Evolutionary conservation across 2,797 vertebrate species (phyloP).

Genomic region (Leptoclinus maculatus): DNA sequence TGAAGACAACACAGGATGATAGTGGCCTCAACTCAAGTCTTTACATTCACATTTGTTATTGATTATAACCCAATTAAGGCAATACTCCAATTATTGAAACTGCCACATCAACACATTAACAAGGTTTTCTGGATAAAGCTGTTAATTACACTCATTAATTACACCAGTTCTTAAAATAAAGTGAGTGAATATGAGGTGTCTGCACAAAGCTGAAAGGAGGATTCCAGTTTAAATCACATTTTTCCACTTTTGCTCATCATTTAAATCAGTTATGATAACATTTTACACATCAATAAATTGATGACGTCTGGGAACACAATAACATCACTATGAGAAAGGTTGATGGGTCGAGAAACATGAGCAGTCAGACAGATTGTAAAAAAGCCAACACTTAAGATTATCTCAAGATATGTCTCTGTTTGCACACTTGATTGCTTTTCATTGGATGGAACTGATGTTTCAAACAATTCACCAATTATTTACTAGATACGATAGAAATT

Average conservation of each 20-base stretch:
- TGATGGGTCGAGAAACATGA: neutral
- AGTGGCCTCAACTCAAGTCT: neutral
- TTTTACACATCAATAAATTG: neutral
- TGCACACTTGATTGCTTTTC: neutral
- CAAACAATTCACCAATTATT: neutral
- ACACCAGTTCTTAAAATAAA: neutral
- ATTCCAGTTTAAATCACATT: neutral
- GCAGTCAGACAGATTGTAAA: neutral
- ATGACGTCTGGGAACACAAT: neutral
- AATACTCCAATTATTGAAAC: neutral
- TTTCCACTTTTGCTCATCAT: neutral
- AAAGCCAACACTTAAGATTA: neutral
- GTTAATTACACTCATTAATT: neutral
- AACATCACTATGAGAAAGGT: neutral
- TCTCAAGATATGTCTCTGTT: neutral
- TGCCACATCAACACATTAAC: neutral
- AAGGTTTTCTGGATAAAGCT: neutral
- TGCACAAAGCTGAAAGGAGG: neutral
- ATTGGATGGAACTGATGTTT: neutral
- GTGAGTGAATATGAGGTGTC: neutral
- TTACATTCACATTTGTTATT: neutral
- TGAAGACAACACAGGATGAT: neutral
- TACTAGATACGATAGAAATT: neutral
- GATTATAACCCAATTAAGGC: neutral
- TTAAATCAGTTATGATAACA: neutral